Base-by-base conservation (phyloP, 2,113 vertebrate species). In the Siniperca knerii region DNA sequence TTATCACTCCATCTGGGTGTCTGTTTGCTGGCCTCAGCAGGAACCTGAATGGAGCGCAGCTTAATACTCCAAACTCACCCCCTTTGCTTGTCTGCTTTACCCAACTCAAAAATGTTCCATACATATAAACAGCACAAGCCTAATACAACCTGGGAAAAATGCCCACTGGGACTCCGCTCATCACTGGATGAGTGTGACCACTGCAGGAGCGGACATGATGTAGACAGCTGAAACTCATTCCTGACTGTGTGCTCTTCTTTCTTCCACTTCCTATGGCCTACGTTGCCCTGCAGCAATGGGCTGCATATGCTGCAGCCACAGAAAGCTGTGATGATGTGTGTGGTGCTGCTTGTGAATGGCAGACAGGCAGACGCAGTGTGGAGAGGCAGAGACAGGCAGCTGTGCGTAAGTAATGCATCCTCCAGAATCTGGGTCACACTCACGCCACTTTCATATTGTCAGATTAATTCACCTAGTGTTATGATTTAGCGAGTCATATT, bases 341-440 rank as follows among this genome's bases (percentile, higher is more conserved):
- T 66, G 44, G 50, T 61, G 82, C 48, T 46, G 74, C 68, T 21
- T 52, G 48, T 89, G 88, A 90, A 83, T 89, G 87, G 80, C 89
- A 87, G 81, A 72, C 90, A 68, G 70, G 20, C 90, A 80, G 87
- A 2, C 64, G n/a, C 81, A 86, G 70, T 73, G 85, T 61, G 65
- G 85, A 60, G 80, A 82, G 72, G 89, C 88, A 90, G 84, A 88
- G 78, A 79, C 78, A 60, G 68, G 91, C 92, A 93, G 90, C 85
- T 92, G 92, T 82, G 93, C 65, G 25, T 80, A 87, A 95, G 90
- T 93, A 93, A 93, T 93, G 82, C 86, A 84, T 77, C 86, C 90
- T 76, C 52, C 46, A 83, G 85, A 93, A 95, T 90, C 91, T 94
- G 90, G 94, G 94, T 94, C 93, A 95, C 79, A 84, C 82, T 90